phyloP scores from a whole-genome alignment of 2,113 vertebrate species.

The Mohoua ochrocephala region DNA sequence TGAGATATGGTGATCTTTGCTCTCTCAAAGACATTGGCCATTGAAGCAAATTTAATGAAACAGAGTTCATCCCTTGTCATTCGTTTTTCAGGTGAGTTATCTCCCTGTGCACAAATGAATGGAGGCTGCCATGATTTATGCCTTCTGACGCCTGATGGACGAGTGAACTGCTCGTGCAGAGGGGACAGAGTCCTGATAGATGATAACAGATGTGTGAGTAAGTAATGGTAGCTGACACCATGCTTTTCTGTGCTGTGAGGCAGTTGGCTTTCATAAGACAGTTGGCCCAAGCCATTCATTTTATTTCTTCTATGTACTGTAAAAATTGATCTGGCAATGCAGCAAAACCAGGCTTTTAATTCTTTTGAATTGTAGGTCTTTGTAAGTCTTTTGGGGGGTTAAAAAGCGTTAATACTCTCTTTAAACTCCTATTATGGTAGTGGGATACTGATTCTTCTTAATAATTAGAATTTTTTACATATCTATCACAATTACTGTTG shows the following conservation, averaged over 20 bases:
- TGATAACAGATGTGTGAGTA: conserved; percentile 98
- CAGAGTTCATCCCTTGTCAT: background rate
- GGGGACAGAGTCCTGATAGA: conserved; percentile 89
- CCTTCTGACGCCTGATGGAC: conserved; percentile 86
- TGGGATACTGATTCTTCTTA: background rate
- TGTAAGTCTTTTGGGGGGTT: background rate
- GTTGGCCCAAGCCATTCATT: background rate
- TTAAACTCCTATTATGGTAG: background rate
- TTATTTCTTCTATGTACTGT: background rate
- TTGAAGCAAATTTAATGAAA: conserved; percentile 14
- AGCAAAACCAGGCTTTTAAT: background rate
- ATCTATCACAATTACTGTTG: background rate
- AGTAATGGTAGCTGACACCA: conserved; percentile 70
- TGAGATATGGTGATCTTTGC: background rate
- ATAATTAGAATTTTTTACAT: background rate
- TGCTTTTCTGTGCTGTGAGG: background rate
- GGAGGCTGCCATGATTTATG: conserved; percentile 96
- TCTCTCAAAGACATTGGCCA: background rate
- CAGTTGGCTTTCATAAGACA: background rate
- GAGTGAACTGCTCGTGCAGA: conserved; percentile 91
- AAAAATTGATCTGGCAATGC: background rate
- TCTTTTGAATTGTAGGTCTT: background rate
- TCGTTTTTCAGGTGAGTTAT: conserved; percentile 85
- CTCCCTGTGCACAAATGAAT: conserved; percentile 87
- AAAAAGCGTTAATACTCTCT: background rate